Evolutionary conservation across 2,113 vertebrate species (phyloP).

Genomic region (Sylvia atricapilla): DNA sequence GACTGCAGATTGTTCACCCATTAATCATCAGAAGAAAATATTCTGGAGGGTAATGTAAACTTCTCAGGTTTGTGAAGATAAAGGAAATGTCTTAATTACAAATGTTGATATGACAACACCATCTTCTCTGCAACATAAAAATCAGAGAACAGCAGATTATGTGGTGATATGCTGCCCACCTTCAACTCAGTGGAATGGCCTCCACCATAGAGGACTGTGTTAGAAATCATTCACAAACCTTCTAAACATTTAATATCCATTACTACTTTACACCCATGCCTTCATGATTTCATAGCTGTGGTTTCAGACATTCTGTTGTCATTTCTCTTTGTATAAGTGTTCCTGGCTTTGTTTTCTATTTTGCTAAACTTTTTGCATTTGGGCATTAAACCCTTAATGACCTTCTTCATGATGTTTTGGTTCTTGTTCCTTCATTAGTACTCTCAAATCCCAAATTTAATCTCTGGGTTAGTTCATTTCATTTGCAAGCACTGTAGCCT

Average conservation of each 20-base stretch:
- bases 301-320: background rate
- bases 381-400: background rate
- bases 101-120: background rate
- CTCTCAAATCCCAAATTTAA: conserved; percentile 51
- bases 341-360: background rate
- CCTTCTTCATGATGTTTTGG: background rate
- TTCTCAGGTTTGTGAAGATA: background rate
- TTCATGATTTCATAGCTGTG: background rate
- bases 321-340: background rate
- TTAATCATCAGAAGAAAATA: background rate
- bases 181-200: background rate
- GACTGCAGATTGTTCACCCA: background rate
- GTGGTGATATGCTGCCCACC: background rate
- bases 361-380: background rate
- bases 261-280: background rate
- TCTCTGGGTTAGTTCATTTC: conserved; percentile 12
- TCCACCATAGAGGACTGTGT: background rate
- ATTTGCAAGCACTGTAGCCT: background rate
- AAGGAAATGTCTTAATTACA: background rate
- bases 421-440: background rate
- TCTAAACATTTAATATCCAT: background rate
- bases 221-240: background rate
- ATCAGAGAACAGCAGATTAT: background rate
- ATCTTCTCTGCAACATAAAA: background rate
- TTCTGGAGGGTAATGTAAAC: background rate